phyloP scores from a whole-genome alignment of 2,113 vertebrate genomes.

The Actenoides lindsayi region DNA sequence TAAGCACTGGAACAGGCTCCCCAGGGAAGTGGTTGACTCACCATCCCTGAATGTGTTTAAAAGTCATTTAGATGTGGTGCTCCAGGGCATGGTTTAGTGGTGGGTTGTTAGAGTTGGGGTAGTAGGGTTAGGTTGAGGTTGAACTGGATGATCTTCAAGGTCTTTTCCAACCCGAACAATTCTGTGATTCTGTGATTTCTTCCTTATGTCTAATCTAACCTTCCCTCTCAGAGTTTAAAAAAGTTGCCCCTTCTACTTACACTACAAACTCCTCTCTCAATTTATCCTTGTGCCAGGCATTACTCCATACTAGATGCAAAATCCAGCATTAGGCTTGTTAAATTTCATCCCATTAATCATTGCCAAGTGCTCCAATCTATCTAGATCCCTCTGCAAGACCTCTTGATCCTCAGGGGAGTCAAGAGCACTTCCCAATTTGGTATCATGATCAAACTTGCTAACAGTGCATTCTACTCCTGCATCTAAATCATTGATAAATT shows the following conservation, averaged over 20 bases:
- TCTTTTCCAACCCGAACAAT: too few relatives aligned
- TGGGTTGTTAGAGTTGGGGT: too few relatives aligned
- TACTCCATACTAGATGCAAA: neutral
- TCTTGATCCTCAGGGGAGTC: neutral
- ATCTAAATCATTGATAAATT: too few relatives aligned
- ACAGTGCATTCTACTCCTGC: too few relatives aligned
- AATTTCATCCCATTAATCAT: neutral
- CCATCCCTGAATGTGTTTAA: too few relatives aligned
- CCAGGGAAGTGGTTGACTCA: too few relatives aligned
- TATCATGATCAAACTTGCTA: neutral
- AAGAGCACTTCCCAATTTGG: neutral
- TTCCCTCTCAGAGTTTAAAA: neutral
- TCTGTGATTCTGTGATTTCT: neutral
- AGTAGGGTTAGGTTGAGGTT: too few relatives aligned
- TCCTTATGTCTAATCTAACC: neutral
- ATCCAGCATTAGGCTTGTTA: neutral
- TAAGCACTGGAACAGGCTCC: too few relatives aligned
- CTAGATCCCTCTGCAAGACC: neutral
- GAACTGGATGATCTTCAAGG: too few relatives aligned
- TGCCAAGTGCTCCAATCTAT: neutral
- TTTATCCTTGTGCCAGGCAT: neutral
- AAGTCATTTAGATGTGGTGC: too few relatives aligned
- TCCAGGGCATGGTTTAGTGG: too few relatives aligned
- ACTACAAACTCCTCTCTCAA: accelerated
- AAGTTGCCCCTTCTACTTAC: neutral